Percentiles rank a stretch among this genome's conserved stretches.
phyloP scores from a whole-genome alignment of 2,888 invertebrate genomes.

The Aproaerema taeniolella region DNA sequence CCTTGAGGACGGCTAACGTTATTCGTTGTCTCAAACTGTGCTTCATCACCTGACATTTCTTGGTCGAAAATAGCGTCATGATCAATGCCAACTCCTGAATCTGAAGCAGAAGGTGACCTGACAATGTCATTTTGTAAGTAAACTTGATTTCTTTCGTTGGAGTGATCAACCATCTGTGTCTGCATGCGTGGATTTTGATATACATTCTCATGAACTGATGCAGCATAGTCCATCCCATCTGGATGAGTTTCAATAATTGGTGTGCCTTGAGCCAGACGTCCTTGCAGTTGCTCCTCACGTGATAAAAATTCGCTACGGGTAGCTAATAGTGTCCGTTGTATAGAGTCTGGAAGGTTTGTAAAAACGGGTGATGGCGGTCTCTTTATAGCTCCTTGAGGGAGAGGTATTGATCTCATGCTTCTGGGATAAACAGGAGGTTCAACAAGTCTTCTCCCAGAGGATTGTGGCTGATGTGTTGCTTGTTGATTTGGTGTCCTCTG shows the following conservation, averaged over 20 bases:
- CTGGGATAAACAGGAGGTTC: not conserved
- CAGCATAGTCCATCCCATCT: not conserved
- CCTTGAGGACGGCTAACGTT: slow-evolving; percentile 1
- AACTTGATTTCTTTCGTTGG: slow-evolving; percentile 1
- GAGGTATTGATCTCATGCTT: slow-evolving; percentile 1
- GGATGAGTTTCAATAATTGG: slow-evolving; percentile 3
- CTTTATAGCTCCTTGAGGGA: slow-evolving; percentile 1
- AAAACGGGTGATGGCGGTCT: not conserved
- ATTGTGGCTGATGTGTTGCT: not conserved
- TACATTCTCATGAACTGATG: not conserved
- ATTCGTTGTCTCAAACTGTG: slow-evolving; percentile 2
- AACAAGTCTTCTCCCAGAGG: not conserved
- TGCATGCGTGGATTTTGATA: slow-evolving; percentile 3
- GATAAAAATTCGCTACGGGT: not conserved
- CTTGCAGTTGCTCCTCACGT: not conserved
- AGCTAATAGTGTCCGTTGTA: not conserved
- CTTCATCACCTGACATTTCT: not conserved
- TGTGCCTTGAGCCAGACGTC: slow-evolving; percentile 3
- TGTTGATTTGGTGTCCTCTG: not conserved
- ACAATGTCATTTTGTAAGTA: slow-evolving; percentile 1
- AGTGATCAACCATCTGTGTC: slow-evolving; percentile 2
- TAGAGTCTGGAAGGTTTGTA: slow-evolving; percentile 3
- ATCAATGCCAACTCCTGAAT: slow-evolving; percentile 3
- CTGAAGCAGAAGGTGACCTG: slow-evolving; percentile 4
- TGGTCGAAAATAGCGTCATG: not conserved